Base-by-base conservation (phyloP, 2,888 invertebrate species). In the Pachydiplax longipennis region DNA sequence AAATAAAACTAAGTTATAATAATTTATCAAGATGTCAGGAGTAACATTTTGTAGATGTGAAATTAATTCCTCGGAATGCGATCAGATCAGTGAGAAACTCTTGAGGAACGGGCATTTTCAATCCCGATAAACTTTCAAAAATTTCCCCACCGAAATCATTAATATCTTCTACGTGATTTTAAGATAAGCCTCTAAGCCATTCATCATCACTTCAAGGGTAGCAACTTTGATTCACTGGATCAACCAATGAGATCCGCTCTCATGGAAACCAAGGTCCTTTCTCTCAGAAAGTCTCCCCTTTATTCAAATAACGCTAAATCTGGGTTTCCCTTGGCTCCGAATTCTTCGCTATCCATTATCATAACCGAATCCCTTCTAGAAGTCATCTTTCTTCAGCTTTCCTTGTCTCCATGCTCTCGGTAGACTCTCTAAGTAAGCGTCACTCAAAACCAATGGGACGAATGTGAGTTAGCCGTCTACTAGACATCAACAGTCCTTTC, bases 371-470 rank as follows among this genome's bases (percentile, higher is more conserved):
- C 61, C 83, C 53, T 58, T 18, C 81, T 44, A 35, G 22, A 37
- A 40, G 40, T 37, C 83, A 35, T 44, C 82, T 48, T 48, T 44
- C 40, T 25, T 48, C 48, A 15, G 82, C 40, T 65, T 65, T 65
- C 25, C 65, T 31, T 31, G 25, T 65, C 65, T 65, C 65, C 31
- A 48, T 53, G 81, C 81, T 53, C 58, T 13, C 65, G 5, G 13
- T 53, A 58, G 83, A 83, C 83, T 58, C 83, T 18, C 61, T 87
- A 61, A 87, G 58, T 61, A 61, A 58, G 31, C 65, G 65, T 87
- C 87, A 58, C 87, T 87, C 87, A 87, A 87, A 83, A 87, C n/a
- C 87, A 58, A 37, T 73, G 61, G n/a, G 40, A 87, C 87, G 87
- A 87, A 61, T 87, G 65, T 22, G 81, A 81, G 37, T 10, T 22